phyloP scores from a whole-genome alignment of 2,888 invertebrate genomes.

The Hyppa rectilinea region DNA sequence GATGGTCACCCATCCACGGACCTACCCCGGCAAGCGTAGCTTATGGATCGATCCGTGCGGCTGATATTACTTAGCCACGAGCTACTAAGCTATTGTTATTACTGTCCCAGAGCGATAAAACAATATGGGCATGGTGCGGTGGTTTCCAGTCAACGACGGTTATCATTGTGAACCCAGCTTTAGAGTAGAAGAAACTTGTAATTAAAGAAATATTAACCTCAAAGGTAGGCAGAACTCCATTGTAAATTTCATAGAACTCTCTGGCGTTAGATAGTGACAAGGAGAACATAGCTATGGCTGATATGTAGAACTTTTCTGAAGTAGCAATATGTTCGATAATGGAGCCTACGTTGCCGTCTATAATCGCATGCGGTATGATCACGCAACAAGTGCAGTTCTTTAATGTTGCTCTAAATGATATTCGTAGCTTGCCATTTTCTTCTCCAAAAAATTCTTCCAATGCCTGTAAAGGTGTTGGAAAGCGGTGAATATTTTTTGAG shows the following conservation, averaged over 20 bases:
- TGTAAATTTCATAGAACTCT: conserved; percentile 98
- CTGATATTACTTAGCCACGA: too few species aligned
- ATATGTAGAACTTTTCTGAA: conserved; percentile 93
- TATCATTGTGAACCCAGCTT: neutral
- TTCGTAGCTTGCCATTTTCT: conserved; percentile 77
- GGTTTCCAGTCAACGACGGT: neutral
- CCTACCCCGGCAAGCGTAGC: too few species aligned
- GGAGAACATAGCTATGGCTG: conserved; percentile 95
- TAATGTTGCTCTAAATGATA: conserved; percentile 89
- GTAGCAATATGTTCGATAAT: conserved; percentile 94
- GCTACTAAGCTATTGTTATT: too few species aligned
- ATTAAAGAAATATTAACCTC: conserved; percentile 82
- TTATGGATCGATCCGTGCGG: too few species aligned
- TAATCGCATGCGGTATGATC: conserved; percentile 97
- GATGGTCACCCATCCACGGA: too few species aligned
- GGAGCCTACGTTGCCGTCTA: conserved; percentile 93
- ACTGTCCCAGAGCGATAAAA: too few species aligned
- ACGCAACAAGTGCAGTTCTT: conserved; percentile 94
- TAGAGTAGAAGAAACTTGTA: neutral
- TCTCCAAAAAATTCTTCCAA: conserved; percentile 82
- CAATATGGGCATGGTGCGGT: too few species aligned
- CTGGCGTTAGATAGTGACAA: conserved; percentile 95
- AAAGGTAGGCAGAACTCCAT: conserved; percentile 95
- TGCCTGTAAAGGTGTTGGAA: too few species aligned
- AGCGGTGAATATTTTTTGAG: too few species aligned